phyloP scores from a whole-genome alignment of 2,113 vertebrate species.

The Halcyon senegalensis region DNA sequence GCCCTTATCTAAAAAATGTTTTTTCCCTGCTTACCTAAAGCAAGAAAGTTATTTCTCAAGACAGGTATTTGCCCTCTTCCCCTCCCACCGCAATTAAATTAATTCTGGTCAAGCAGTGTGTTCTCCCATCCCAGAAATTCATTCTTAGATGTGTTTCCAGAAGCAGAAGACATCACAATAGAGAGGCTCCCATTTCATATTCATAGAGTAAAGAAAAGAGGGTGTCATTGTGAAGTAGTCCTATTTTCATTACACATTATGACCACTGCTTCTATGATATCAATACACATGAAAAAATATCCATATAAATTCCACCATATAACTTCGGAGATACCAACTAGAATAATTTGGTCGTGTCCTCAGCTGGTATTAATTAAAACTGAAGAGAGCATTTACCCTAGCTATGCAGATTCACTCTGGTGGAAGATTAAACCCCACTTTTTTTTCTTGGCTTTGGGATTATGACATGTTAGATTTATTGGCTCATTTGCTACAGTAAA shows the following conservation, averaged over 20 bases:
- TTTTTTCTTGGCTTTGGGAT: background rate
- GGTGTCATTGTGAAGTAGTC: background rate
- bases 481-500: slow-evolving; percentile 23
- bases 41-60: background rate
- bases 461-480: slow-evolving; percentile 30
- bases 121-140: background rate
- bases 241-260: background rate
- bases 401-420: background rate
- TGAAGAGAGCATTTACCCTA: background rate
- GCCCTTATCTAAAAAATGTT: background rate
- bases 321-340: background rate
- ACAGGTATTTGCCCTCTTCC: background rate
- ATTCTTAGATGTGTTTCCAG: background rate
- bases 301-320: background rate
- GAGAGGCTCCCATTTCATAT: background rate
- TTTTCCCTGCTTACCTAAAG: background rate
- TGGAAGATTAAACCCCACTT: background rate
- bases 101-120: background rate
- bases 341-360: background rate
- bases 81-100: background rate
- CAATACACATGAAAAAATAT: background rate
- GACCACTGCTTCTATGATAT: background rate
- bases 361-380: background rate
- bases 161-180: background rate
- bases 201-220: background rate